phyloP scores from a whole-genome alignment of 1,140 invertebrate genomes.

The Cyphomyrmex costatus region DNA sequence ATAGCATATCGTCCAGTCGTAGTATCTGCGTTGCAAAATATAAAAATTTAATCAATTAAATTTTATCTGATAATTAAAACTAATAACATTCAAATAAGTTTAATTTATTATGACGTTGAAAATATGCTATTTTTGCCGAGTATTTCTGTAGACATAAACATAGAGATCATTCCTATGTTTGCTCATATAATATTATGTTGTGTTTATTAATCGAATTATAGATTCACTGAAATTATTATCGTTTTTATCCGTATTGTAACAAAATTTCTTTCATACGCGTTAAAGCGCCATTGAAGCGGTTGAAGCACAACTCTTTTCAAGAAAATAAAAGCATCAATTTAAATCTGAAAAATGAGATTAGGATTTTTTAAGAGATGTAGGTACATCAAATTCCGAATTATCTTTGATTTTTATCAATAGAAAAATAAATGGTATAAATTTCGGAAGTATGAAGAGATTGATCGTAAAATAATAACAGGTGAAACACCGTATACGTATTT shows the following conservation, averaged over 20 bases:
- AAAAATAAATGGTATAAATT: background rate
- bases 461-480: background rate
- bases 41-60: background rate
- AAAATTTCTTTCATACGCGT: background rate
- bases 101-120: background rate
- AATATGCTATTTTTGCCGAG: background rate
- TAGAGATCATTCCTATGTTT: slow-evolving; percentile 11
- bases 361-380: background rate
- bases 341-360: background rate
- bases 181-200: slow-evolving; percentile 3
- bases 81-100: background rate
- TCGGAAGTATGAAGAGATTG: background rate
- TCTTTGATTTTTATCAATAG: background rate
- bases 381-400: background rate
- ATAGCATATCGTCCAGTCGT: background rate
- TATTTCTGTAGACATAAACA: background rate
- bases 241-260: slow-evolving; percentile 8
- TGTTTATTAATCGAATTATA: background rate
- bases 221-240: background rate
- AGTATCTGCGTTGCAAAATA: background rate
- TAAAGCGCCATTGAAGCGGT: background rate
- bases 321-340: background rate
- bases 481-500: background rate
- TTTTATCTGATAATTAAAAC: slow-evolving; percentile 3
- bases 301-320: background rate